Percentiles rank a stretch among this genome's conserved stretches.
These are phyloP conservation scores for Catamblyrhynchus diadema DNA, from an alignment of 2,797 vertebrate genomes.

Conservation along the genomic window DNA sequence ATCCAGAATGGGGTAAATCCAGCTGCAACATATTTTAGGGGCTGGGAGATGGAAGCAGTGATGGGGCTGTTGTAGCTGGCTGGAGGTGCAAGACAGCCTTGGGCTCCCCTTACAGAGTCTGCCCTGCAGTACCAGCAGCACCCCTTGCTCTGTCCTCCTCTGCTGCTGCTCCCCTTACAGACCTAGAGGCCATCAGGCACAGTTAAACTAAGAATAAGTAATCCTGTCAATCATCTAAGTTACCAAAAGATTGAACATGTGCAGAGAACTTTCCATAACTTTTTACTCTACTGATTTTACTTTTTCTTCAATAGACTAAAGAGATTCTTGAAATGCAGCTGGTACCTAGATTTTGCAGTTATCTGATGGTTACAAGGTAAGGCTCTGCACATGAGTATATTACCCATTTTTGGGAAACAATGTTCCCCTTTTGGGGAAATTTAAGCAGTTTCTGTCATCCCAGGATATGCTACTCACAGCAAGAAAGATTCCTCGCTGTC, in stretches of 20 bases:
- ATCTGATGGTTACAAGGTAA: neutral
- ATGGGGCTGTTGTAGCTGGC: neutral
- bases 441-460: neutral
- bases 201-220: neutral
- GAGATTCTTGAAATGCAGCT: neutral
- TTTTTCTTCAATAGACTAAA: neutral
- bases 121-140: fast-evolving
- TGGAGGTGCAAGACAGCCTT: neutral
- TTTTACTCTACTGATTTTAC: neutral
- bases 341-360: neutral
- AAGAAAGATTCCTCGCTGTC: neutral
- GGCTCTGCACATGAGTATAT: neutral
- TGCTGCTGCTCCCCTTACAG: neutral
- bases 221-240: neutral
- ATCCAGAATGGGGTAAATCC: neutral
- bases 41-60: no score
- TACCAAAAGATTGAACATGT: neutral
- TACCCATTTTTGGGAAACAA: neutral
- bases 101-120: neutral
- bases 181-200: neutral
- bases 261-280: neutral
- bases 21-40: neutral
- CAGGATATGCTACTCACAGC: neutral
- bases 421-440: neutral
- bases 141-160: neutral